Conservation (phyloP, 2,797 vertebrate species). For the Sebastes minor region DNA sequence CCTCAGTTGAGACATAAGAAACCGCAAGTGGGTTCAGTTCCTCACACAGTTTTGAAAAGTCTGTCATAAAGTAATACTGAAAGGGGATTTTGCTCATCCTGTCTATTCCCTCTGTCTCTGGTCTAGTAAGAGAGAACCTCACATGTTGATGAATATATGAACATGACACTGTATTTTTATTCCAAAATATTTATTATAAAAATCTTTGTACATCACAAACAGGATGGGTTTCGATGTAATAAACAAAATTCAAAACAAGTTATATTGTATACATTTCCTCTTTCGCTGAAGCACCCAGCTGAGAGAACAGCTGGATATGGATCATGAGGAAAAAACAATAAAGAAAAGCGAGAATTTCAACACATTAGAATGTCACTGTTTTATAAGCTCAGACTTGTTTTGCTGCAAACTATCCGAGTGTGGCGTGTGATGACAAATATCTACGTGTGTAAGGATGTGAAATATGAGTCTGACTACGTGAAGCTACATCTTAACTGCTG, state of each 20-base stretch:
- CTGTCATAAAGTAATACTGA: background rate
- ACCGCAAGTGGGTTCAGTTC: conserved; percentile 46
- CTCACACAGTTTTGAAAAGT: conserved; percentile 9
- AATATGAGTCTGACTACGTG: background rate
- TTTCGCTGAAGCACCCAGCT: background rate
- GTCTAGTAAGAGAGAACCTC: background rate
- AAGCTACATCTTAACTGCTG: conserved; percentile 28
- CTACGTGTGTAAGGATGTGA: background rate
- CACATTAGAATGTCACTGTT: background rate
- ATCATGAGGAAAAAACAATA: background rate
- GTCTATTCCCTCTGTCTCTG: background rate
- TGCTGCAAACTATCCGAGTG: background rate
- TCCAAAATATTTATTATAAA: conserved; percentile 50
- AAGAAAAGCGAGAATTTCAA: background rate
- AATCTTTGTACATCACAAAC: background rate
- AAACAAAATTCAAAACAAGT: background rate
- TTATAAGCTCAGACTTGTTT: background rate
- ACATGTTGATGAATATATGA: background rate
- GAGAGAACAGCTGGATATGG: background rate
- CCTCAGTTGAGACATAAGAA: background rate
- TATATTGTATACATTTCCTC: background rate
- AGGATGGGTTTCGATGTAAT: background rate
- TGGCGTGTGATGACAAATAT: background rate
- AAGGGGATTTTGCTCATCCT: background rate
- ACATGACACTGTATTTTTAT: background rate